A percentile compares a stretch with the other conserved stretches of the same genome.
Conservation (phyloP, 2,888 invertebrate genomes). For the Plemyria rubiginata region DNA sequence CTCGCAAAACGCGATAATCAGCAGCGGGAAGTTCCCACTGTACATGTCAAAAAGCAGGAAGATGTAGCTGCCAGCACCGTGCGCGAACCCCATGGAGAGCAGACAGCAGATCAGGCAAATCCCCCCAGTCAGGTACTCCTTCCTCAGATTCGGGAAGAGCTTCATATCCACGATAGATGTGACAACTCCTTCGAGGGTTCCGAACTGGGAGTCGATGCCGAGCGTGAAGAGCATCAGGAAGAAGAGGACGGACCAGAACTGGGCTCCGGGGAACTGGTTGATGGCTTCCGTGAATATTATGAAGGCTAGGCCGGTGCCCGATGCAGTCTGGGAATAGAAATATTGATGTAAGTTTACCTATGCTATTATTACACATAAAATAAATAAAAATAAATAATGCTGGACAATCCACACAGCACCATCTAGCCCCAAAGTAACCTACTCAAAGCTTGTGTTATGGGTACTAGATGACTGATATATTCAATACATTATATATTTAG, state of each 20-base stretch:
- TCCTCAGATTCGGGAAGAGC: slow-evolving; percentile 94
- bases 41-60: slow-evolving; percentile 97
- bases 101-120: slow-evolving; percentile 92
- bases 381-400: too few species aligned
- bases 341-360: background rate
- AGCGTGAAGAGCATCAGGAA: slow-evolving; percentile 98
- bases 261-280: slow-evolving; percentile 98
- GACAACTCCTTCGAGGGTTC: slow-evolving; percentile 97
- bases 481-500: too few species aligned
- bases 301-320: slow-evolving; percentile 98
- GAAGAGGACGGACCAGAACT: slow-evolving; percentile 98
- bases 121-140: slow-evolving; percentile 93
- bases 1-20: slow-evolving; percentile 97
- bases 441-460: too few species aligned
- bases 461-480: too few species aligned
- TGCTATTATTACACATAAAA: too few species aligned
- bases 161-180: slow-evolving; percentile 98
- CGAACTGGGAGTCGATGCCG: slow-evolving; percentile 98
- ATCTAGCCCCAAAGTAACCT: too few species aligned
- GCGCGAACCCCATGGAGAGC: slow-evolving; percentile 95
- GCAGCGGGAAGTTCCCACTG: slow-evolving; percentile 95
- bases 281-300: slow-evolving; percentile 99
- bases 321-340: slow-evolving; percentile 90
- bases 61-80: slow-evolving; percentile 96
- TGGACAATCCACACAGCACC: too few species aligned